These are phyloP conservation scores for Unio pictorum DNA, from an alignment of 2,888 invertebrate species.

Conservation along the genomic window DNA sequence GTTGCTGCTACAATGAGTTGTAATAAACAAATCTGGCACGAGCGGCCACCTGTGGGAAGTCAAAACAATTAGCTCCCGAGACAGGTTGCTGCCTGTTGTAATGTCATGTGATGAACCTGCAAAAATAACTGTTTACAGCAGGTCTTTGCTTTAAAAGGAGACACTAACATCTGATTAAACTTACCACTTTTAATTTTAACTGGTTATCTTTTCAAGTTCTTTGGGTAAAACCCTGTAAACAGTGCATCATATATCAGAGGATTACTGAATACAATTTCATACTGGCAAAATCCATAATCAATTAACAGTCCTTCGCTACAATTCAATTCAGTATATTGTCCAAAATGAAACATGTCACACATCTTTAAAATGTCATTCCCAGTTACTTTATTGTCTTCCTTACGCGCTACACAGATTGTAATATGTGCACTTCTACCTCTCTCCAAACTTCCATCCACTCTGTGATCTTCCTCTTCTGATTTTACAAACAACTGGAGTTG, in stretches of 20 bases:
- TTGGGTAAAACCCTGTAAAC: constrained; percentile 32
- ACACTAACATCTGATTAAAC: too few relatives aligned
- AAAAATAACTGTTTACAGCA: too few relatives aligned
- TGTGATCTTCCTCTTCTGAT: too few relatives aligned
- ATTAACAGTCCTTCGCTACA: constrained; percentile 11
- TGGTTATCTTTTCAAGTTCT: constrained; percentile 1
- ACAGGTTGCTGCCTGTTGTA: too few relatives aligned
- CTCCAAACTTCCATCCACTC: not conserved
- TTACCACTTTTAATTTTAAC: not conserved
- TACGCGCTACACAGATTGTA: constrained; percentile 44
- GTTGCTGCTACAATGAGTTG: too few relatives aligned
- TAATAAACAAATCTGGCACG: too few relatives aligned
- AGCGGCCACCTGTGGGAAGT: too few relatives aligned
- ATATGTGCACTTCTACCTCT: constrained; percentile 52
- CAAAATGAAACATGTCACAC: constrained; percentile 17
- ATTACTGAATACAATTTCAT: constrained; percentile 13
- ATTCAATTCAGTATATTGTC: too few relatives aligned
- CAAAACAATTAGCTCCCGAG: too few relatives aligned
- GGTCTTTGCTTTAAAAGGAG: too few relatives aligned
- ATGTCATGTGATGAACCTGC: too few relatives aligned
- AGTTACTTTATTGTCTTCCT: constrained; percentile 28
- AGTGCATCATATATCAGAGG: constrained; percentile 14
- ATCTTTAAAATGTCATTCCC: constrained; percentile 35
- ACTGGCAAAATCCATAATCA: constrained; percentile 17
- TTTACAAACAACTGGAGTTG: too few relatives aligned